Evolutionary conservation across 1,140 invertebrate genomes (phyloP), one percentile per base, ranked within the genome.

Genomic region (Papilio machaon): DNA sequence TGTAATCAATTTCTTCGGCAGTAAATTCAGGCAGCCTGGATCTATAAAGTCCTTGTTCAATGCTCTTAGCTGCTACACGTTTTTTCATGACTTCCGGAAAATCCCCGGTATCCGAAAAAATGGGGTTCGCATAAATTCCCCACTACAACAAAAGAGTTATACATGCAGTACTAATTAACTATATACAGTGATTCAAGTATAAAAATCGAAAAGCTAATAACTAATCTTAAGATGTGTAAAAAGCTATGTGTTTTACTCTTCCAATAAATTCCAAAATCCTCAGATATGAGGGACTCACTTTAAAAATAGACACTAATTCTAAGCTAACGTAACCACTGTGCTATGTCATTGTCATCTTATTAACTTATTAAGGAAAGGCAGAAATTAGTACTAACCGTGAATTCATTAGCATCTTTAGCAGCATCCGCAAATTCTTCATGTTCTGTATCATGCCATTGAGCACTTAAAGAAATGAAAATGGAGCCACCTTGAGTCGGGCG

Each of bases 21-120:
- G 91, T 91, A 23, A 95, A 93, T 77, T 88, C 86, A 11, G 93
- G 94, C 9, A 95, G 85, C 60, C 95, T 85, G 0, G 94, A 94
- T 80, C 87, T 85, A 38, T 83, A 60, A 76, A 90, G 94, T 43
- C 95, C 94, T 89, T 95, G 95, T 11, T 79, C 80, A 8, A 82
- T 73, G 85, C 95, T 95, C 79, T 95, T 96, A 54, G 82, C 87
- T 52, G 84, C 95, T 79, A 96, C 91, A 80, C 90, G 89, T 38
- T 93, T 84, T 85, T 95, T 95, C 92, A 97, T 95, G 0, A 95
- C 73, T 73, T 87, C 80, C 9, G 96, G 96, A 88, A 96, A 97
- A 84, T 96, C 95, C 2, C 96, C 96, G 0, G 87, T 83, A 77
- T 92, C 81, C 1, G 94, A 94, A 88, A 95, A 96, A 82, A 97